Evolutionary conservation across 2,888 invertebrate genomes (phyloP).

Genomic region (Volucella inanis): DNA sequence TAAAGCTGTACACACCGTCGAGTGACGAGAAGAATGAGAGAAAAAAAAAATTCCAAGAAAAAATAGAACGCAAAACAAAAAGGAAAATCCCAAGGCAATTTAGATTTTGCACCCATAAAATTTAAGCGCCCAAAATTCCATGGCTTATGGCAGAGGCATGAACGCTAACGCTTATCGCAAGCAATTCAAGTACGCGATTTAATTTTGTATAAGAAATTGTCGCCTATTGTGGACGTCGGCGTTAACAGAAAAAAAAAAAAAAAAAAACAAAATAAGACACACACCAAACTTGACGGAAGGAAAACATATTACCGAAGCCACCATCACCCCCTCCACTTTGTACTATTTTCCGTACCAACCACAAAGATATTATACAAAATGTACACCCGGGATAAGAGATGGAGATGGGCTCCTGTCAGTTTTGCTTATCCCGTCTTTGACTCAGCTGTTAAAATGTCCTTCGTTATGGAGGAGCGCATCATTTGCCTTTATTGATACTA

Average conservation of each 20-base stretch:
- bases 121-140: constrained; percentile 54
- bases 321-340: constrained; percentile 1
- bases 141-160: constrained; percentile 54
- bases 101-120: constrained; percentile 63
- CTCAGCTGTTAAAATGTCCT: constrained; percentile 55
- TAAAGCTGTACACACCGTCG: constrained; percentile 27
- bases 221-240: constrained; percentile 41
- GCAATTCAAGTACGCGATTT: constrained; percentile 65
- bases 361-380: constrained; percentile 26
- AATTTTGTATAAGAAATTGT: constrained; percentile 64
- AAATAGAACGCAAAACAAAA: constrained; percentile 7
- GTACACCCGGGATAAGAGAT: constrained; percentile 4
- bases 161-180: constrained; percentile 70
- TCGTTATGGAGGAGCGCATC: constrained; percentile 67
- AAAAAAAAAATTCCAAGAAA: constrained; percentile 7
- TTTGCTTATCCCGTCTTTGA: constrained; percentile 36
- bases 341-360: background rate
- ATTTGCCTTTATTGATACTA: constrained; percentile 73
- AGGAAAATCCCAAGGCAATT: constrained; percentile 57
- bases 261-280: background rate
- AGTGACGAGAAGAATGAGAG: background rate
- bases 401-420: constrained; percentile 5
- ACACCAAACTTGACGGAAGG: constrained; percentile 9
- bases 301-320: constrained; percentile 42
- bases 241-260: constrained; percentile 12